These are phyloP conservation scores for Lochmaea capreae DNA, from an alignment of 2,888 invertebrate genomes.

Conservation along the genomic window DNA sequence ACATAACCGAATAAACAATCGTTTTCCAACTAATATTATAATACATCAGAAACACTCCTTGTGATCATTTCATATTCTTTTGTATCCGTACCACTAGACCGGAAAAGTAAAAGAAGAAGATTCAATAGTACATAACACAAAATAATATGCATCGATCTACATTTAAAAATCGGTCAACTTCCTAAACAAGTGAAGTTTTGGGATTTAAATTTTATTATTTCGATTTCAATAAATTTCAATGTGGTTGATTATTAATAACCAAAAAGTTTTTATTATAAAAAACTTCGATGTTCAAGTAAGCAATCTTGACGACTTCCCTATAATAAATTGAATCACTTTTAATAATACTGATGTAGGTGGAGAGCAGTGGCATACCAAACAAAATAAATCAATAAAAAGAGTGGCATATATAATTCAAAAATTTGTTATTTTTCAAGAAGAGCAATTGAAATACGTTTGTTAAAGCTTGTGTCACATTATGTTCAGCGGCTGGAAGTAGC, in stretches of 20 bases:
- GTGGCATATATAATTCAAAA: no score
- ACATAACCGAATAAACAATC: neutral
- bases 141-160: neutral
- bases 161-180: no score
- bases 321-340: constrained; percentile 6
- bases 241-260: no score
- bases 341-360: neutral
- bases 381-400: neutral
- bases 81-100: neutral
- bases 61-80: neutral
- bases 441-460: no score
- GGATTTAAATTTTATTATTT: no score
- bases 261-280: no score
- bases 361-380: neutral
- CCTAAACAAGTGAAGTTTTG: no score
- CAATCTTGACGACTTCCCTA: neutral
- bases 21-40: neutral
- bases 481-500: no score
- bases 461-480: no score
- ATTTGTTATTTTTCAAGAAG: no score
- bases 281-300: neutral
- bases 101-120: neutral
- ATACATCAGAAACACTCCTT: constrained; percentile 10
- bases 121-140: neutral
- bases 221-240: no score